A percentile compares a stretch with the other conserved stretches of the same genome.
These are phyloP conservation scores for Myotis pilosus DNA, from an alignment of 2,797 vertebrate genomes.

Conservation along the genomic window DNA sequence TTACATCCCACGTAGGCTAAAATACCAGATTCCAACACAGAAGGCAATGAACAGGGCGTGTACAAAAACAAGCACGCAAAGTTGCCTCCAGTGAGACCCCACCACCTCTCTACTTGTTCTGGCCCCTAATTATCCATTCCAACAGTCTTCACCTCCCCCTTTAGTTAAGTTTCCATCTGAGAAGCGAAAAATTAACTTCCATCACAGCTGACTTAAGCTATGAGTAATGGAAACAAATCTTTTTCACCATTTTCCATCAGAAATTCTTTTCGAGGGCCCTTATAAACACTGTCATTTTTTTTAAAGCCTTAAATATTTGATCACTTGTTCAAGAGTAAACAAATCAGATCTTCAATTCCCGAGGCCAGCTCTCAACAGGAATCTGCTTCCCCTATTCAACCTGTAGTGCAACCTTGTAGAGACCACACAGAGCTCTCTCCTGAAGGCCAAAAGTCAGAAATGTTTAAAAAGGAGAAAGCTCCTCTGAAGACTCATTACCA, in stretches of 20 bases:
- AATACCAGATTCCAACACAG: background rate
- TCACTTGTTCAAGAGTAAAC: slow-evolving; percentile 1
- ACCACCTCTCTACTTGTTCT: background rate
- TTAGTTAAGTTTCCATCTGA: slow-evolving; percentile 37
- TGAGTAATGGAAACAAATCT: slow-evolving; percentile 66
- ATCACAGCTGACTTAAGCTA: background rate
- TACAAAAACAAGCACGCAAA: background rate
- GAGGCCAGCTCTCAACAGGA: background rate
- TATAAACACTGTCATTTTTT: slow-evolving; percentile 64
- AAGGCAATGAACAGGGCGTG: background rate
- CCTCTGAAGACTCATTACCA: background rate
- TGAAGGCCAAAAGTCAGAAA: slow-evolving; percentile 47
- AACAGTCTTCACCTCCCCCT: background rate
- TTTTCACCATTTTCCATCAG: slow-evolving; percentile 43
- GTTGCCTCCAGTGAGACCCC: background rate
- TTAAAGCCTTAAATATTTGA: slow-evolving; percentile 34
- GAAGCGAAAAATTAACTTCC: slow-evolving; percentile 51
- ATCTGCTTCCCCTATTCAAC: background rate
- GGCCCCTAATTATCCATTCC: background rate
- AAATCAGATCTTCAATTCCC: background rate
- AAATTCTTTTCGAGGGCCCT: slow-evolving; percentile 51
- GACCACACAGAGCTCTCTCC: slow-evolving; percentile 60
- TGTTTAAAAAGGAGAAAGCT: slow-evolving; percentile 11
- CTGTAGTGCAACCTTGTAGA: background rate
- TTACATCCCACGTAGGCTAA: background rate